Evolutionary conservation across 2,888 invertebrate species (phyloP).

Genomic region (Leptopilina syphax): DNA sequence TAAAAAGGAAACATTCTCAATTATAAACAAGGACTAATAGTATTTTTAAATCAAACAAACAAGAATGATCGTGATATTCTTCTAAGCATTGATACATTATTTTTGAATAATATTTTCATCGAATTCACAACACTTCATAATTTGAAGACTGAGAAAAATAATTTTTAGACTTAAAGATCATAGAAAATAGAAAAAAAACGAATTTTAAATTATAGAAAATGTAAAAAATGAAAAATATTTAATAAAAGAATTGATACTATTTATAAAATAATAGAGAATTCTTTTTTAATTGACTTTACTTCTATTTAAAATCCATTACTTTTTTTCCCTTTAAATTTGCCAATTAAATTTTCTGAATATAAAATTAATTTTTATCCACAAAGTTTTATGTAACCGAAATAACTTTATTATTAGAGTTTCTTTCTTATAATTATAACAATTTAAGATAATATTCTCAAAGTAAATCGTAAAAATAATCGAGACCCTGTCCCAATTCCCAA

Average conservation of each 20-base stretch:
- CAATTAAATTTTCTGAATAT: not conserved
- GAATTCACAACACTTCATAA: not conserved
- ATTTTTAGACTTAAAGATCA: too few relatives aligned
- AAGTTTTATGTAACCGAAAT: not conserved
- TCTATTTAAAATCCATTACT: too few relatives aligned
- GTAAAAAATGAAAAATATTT: not conserved
- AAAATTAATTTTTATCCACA: too few relatives aligned
- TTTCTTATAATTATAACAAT: not conserved
- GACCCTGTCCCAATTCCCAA: conserved; percentile 98
- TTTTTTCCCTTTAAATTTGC: not conserved
- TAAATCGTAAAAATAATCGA: conserved; percentile 96
- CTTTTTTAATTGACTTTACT: too few relatives aligned
- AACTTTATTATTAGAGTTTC: not conserved
- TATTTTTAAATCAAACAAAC: not conserved
- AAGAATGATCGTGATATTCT: not conserved
- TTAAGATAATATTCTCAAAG: conserved; percentile 69
- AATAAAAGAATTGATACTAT: conserved; percentile 12
- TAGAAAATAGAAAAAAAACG: not conserved
- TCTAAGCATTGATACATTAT: too few relatives aligned
- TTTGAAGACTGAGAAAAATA: not conserved
- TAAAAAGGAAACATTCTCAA: conserved; percentile 79
- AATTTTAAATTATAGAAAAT: not conserved
- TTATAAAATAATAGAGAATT: not conserved
- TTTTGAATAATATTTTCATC: too few relatives aligned
- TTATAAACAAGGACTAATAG: conserved; percentile 28